Conservation (phyloP, 2,113 vertebrate species). For the Chlorodrepanis virens region DNA sequence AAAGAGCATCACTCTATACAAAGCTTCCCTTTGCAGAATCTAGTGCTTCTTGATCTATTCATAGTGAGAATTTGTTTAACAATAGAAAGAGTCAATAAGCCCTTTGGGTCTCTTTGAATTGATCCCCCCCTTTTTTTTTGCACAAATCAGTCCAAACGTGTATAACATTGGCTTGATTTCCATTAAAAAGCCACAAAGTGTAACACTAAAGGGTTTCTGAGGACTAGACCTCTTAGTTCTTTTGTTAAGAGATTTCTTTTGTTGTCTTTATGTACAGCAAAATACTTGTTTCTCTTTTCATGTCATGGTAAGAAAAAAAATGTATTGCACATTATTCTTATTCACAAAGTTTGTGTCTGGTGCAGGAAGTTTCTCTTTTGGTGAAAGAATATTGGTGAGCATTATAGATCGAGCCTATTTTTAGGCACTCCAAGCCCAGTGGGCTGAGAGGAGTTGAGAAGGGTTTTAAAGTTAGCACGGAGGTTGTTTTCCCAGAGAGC, state of each 20-base stretch:
- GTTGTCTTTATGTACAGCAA: constrained; percentile 84
- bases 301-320: constrained; percentile 73
- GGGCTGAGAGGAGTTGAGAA: background rate
- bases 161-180: constrained; percentile 85
- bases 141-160: constrained; percentile 83
- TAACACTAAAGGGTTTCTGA: constrained; percentile 75
- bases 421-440: background rate
- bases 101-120: constrained; percentile 76
- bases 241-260: constrained; percentile 82
- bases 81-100: constrained; percentile 85
- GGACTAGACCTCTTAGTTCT: constrained; percentile 79
- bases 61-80: constrained; percentile 83
- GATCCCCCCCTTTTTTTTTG: constrained; percentile 63
- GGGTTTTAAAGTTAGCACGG: background rate
- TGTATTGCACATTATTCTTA: constrained; percentile 88
- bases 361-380: constrained; percentile 40
- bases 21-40: constrained; percentile 76
- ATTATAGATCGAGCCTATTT: background rate
- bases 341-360: constrained; percentile 47
- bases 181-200: constrained; percentile 89
- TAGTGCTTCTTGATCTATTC: constrained; percentile 86
- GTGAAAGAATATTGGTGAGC: constrained; percentile 32
- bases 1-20: constrained; percentile 73
- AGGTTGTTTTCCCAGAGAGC: background rate
- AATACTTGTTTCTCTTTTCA: constrained; percentile 82